phyloP scores from a whole-genome alignment of 2,113 vertebrate species.

The Halcyon senegalensis region DNA sequence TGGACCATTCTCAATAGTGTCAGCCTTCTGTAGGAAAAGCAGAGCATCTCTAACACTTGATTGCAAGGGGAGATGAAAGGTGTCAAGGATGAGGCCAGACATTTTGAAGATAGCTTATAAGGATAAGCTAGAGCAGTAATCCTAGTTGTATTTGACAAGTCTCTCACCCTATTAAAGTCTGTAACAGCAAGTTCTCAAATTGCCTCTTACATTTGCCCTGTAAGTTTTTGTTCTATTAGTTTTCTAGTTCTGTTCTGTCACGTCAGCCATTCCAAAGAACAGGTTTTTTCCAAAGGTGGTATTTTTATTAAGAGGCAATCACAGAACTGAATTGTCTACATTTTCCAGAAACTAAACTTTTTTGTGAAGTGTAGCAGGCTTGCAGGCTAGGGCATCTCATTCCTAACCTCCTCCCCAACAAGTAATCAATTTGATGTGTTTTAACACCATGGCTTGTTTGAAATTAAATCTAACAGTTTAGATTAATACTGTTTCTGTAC shows the following conservation, averaged over 20 bases:
- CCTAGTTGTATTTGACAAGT: background rate
- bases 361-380: background rate
- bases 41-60: background rate
- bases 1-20: background rate
- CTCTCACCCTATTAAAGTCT: background rate
- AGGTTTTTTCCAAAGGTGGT: background rate
- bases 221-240: background rate
- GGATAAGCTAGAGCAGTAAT: background rate
- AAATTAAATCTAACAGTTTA: background rate
- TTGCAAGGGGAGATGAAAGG: background rate
- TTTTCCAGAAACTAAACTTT: background rate
- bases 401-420: background rate
- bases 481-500: background rate
- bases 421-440: background rate
- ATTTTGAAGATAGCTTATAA: background rate
- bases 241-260: background rate
- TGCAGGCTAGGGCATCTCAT: background rate
- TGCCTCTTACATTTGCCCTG: background rate
- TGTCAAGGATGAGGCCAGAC: background rate
- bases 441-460: background rate
- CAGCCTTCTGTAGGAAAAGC: background rate
- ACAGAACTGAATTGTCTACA: background rate
- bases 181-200: background rate
- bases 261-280: background rate
- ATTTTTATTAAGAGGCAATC: background rate